These are phyloP conservation scores for Lerema accius DNA, from an alignment of 1,140 invertebrate genomes.

Conservation along the genomic window DNA sequence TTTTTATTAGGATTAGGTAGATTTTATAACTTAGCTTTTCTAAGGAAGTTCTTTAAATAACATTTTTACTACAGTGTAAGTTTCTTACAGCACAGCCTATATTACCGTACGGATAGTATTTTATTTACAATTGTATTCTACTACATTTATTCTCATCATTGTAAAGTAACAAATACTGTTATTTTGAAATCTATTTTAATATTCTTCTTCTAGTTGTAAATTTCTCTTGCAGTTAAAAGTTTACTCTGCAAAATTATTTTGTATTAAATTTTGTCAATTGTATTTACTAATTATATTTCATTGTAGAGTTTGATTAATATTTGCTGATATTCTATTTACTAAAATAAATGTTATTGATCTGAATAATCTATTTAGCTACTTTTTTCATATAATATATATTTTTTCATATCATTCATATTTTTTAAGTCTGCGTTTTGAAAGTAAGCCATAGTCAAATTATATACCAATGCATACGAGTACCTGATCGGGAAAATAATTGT, in stretches of 20 bases:
- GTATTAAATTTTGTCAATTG: constrained; percentile 12
- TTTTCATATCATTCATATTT: no score
- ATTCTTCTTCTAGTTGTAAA: neutral
- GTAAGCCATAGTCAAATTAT: no score
- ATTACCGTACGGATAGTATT: neutral
- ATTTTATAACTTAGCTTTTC: constrained; percentile 3
- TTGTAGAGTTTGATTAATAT: constrained; percentile 3
- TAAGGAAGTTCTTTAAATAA: constrained; percentile 3
- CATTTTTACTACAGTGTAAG: neutral
- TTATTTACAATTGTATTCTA: constrained; percentile 31
- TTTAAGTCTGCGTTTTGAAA: no score
- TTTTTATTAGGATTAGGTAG: neutral
- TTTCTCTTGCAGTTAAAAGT: constrained; percentile 6
- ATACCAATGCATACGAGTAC: no score
- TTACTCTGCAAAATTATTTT: constrained; percentile 12
- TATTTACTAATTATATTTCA: constrained; percentile 6
- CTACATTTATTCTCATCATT: neutral
- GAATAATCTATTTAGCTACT: no score
- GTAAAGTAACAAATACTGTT: neutral
- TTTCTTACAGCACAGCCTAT: constrained; percentile 4
- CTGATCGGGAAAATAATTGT: no score
- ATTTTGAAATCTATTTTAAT: constrained; percentile 9
- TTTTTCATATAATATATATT: no score
- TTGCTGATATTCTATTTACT: neutral
- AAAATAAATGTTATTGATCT: neutral